phyloP scores from a whole-genome alignment of 2,888 invertebrate species.

The Lasioglossum pauxillum region DNA sequence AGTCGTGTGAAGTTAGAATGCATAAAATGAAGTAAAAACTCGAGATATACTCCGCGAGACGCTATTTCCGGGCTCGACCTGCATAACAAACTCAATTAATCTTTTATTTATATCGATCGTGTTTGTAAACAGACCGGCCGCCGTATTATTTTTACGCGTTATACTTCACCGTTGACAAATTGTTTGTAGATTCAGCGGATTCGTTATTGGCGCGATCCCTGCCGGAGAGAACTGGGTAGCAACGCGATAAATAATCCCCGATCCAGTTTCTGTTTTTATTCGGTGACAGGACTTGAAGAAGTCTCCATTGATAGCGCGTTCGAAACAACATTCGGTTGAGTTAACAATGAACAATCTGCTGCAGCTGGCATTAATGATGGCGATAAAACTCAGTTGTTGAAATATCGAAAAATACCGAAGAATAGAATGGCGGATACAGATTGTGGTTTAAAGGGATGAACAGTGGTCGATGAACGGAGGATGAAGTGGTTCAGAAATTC shows the following conservation, averaged over 20 bases:
- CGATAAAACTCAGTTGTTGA: neutral
- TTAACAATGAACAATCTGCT: neutral
- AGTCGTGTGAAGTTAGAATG: neutral
- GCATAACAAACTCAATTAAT: conserved; percentile 16
- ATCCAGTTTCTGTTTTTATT: neutral
- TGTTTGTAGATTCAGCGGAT: neutral
- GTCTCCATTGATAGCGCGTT: neutral
- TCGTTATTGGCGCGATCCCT: neutral
- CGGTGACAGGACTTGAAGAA: neutral
- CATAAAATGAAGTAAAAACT: neutral
- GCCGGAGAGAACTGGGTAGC: neutral
- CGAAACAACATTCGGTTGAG: neutral
- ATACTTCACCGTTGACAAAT: conserved; percentile 8
- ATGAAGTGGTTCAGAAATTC: neutral
- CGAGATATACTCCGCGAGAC: neutral
- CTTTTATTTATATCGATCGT: conserved; percentile 36
- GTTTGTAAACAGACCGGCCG: conserved; percentile 52
- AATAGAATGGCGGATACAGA: too few relatives aligned
- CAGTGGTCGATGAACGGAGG: neutral
- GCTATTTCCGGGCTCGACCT: neutral
- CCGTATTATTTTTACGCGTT: conserved; percentile 30
- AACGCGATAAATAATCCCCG: conserved; percentile 5
- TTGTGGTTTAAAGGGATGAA: too few relatives aligned
- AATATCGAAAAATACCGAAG: too few relatives aligned
- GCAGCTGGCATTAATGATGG: neutral